These are phyloP conservation scores for Eretmodus cyanostictus DNA, from an alignment of 2,113 vertebrate genomes.

Conservation along the genomic window DNA sequence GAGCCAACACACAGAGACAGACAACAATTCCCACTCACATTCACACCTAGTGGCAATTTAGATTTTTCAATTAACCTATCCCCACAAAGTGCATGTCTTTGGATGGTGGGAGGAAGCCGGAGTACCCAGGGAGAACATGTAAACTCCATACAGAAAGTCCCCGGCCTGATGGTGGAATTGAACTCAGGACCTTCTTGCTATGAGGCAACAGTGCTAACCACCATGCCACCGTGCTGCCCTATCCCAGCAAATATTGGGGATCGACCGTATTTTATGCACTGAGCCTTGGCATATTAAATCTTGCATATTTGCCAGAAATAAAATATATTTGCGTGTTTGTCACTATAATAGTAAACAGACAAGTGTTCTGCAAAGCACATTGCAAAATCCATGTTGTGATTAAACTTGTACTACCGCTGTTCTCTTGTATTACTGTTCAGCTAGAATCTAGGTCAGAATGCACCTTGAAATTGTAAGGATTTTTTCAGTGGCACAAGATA, in stretches of 20 bases:
- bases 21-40: not conserved
- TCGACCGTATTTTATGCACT: not conserved
- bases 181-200: not conserved
- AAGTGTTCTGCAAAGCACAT: not conserved
- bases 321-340: not conserved
- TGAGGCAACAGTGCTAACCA: not conserved
- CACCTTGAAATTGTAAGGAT: not conserved
- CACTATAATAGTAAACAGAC: not conserved
- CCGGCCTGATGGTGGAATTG: not conserved
- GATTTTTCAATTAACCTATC: not conserved
- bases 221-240: not conserved
- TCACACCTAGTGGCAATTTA: not conserved
- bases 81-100: not conserved
- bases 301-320: not conserved
- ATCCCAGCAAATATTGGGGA: not conserved
- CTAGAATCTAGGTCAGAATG: not conserved
- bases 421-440: not conserved
- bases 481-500: not conserved
- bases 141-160: not conserved
- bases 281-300: not conserved
- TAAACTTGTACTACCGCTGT: not conserved
- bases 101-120: accelerated
- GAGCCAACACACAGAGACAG: not conserved
- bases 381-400: not conserved
- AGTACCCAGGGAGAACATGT: not conserved